phyloP scores from a whole-genome alignment of 2,113 vertebrate species.

The Lethenteron reissneri region DNA sequence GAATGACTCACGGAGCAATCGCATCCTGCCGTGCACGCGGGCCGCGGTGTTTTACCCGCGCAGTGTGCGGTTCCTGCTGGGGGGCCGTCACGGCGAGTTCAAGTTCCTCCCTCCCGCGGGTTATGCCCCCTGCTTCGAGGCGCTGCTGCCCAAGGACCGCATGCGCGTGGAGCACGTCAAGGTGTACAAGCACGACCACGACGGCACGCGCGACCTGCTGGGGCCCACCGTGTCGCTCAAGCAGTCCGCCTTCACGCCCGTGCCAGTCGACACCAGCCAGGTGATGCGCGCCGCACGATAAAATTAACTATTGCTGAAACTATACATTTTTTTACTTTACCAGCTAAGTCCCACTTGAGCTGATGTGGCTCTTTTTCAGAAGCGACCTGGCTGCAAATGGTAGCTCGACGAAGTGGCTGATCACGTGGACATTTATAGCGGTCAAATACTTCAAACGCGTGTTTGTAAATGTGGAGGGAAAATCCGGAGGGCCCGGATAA shows the following conservation, averaged over 20 bases:
- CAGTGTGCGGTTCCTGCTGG: slow-evolving; percentile 3
- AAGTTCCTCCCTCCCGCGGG: slow-evolving; percentile 83
- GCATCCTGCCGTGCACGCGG: no score
- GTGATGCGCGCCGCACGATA: slow-evolving; percentile 16
- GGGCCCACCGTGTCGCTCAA: slow-evolving; percentile 58
- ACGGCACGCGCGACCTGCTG: slow-evolving; percentile 37
- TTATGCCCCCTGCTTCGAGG: slow-evolving; percentile 76
- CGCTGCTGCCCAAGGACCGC: slow-evolving; percentile 66
- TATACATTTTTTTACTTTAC: slow-evolving; percentile 2
- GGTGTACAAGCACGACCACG: slow-evolving; percentile 47
- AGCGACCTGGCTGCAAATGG: no score
- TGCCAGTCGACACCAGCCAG: slow-evolving; percentile 75
- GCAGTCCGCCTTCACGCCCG: slow-evolving; percentile 71
- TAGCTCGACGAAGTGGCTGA: no score
- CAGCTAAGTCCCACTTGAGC: slow-evolving; percentile 20
- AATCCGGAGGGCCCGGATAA: no score
- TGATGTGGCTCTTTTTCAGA: no score
- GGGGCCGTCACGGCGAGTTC: slow-evolving; percentile 79
- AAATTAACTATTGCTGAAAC: background rate
- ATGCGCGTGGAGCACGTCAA: slow-evolving; percentile 61
- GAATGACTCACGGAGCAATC: no score
- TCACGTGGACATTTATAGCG: no score
- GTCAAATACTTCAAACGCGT: no score
- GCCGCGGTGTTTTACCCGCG: background rate
- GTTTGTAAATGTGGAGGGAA: no score